phyloP scores from a whole-genome alignment of 2,113 vertebrate genomes.

The Planiliza haematocheilus region DNA sequence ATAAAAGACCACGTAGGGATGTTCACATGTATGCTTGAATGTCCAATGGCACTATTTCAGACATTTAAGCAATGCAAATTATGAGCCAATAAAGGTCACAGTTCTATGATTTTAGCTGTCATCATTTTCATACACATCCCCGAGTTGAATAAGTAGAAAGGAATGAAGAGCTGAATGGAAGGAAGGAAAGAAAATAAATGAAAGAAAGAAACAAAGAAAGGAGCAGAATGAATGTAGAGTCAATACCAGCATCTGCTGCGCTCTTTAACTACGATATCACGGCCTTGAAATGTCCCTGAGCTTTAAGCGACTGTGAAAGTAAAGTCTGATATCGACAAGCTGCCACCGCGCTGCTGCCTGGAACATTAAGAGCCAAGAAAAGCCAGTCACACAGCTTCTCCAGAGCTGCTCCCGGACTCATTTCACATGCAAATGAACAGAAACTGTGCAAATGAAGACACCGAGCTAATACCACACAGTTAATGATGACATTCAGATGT shows the following conservation, averaged over 20 bases:
- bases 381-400: constrained; percentile 36
- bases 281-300: constrained; percentile 68
- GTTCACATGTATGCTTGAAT: constrained; percentile 1
- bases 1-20: constrained; percentile 1
- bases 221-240: constrained; percentile 60
- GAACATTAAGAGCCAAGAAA: constrained; percentile 62
- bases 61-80: constrained; percentile 23
- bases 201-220: constrained; percentile 28
- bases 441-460: constrained; percentile 53
- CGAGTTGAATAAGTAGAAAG: neutral
- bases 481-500: constrained; percentile 23
- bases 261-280: constrained; percentile 69
- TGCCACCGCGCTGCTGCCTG: constrained; percentile 57
- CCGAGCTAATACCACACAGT: constrained; percentile 32
- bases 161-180: constrained; percentile 18
- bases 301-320: constrained; percentile 63
- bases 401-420: constrained; percentile 51
- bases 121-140: constrained; percentile 1
- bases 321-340: constrained; percentile 70
- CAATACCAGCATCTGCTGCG: constrained; percentile 64
- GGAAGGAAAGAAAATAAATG: neutral
- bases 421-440: constrained; percentile 58
- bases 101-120: neutral
- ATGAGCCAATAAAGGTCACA: constrained; percentile 37
- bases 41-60: neutral